phyloP scores from a whole-genome alignment of 2,797 vertebrate genomes.

The Natrix natrix region DNA sequence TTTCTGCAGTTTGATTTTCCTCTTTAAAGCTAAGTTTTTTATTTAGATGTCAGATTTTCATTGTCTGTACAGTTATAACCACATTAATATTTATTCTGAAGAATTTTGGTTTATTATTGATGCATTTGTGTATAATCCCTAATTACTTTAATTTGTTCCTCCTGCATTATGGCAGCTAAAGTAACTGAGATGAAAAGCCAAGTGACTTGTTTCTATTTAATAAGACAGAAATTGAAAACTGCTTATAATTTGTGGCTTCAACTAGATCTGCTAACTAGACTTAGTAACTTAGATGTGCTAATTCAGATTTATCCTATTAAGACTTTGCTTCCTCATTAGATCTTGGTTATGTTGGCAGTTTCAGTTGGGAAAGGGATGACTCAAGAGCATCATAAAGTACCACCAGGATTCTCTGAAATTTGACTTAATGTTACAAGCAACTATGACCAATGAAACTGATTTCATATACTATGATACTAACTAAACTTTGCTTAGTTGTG shows the following conservation, averaged over 20 bases:
- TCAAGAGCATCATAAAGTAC: background rate
- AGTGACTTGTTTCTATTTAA: background rate
- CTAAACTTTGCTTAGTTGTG: background rate
- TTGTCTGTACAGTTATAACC: background rate
- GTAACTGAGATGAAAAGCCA: too few relatives aligned
- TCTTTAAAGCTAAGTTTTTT: too few relatives aligned
- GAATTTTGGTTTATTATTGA: too few relatives aligned
- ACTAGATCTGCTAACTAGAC: too few relatives aligned
- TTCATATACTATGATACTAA: background rate
- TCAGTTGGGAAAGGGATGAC: background rate
- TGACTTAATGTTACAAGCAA: background rate
- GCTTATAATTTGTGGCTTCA: background rate
- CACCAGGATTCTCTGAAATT: background rate
- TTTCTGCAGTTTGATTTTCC: too few relatives aligned
- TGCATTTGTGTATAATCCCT: too few relatives aligned
- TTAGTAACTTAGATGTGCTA: background rate
- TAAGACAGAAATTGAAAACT: background rate
- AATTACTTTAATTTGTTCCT: too few relatives aligned
- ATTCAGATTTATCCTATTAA: background rate
- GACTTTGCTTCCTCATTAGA: too few relatives aligned
- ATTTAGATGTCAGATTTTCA: background rate
- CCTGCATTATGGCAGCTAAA: too few relatives aligned
- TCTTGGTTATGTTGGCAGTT: background rate
- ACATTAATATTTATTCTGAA: too few relatives aligned
- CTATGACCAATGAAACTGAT: background rate